phyloP scores from a whole-genome alignment of 2,113 vertebrate species.

The Sarotherodon lohbergeri region DNA sequence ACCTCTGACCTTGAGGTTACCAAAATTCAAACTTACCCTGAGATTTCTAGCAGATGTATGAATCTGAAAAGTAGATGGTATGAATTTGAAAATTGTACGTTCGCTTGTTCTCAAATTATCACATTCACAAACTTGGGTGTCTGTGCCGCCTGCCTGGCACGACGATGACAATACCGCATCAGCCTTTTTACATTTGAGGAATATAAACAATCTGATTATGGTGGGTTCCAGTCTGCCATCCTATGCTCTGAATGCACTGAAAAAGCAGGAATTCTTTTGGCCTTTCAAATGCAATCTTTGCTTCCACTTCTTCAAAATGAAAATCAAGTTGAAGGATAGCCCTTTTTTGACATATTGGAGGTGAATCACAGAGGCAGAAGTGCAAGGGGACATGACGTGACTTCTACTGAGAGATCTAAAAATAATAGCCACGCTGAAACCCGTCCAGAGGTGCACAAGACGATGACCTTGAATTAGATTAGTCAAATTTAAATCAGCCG shows the following conservation, averaged over 20 bases:
- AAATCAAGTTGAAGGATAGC: not conserved
- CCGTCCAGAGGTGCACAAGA: not conserved
- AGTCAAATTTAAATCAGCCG: not conserved
- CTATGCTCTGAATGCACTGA: not conserved
- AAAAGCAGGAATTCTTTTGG: not conserved
- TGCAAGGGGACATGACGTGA: not conserved
- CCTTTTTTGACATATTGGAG: not conserved
- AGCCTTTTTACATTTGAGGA: not conserved
- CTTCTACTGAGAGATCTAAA: not conserved
- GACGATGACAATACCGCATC: not conserved
- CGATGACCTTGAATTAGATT: not conserved
- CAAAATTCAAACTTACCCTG: not conserved
- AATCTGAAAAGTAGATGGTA: not conserved
- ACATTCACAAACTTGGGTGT: not conserved
- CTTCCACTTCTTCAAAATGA: not conserved
- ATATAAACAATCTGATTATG: not conserved
- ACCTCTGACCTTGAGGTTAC: not conserved
- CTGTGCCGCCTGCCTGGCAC: fast-evolving
- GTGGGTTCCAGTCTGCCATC: not conserved
- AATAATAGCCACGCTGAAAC: not conserved
- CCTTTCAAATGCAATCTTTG: not conserved
- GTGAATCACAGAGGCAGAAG: not conserved
- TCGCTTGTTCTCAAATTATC: not conserved
- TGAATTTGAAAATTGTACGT: not conserved
- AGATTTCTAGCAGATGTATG: not conserved